Conservation (phyloP, 1,140 invertebrate genomes). For the Penaeus indicus region DNA sequence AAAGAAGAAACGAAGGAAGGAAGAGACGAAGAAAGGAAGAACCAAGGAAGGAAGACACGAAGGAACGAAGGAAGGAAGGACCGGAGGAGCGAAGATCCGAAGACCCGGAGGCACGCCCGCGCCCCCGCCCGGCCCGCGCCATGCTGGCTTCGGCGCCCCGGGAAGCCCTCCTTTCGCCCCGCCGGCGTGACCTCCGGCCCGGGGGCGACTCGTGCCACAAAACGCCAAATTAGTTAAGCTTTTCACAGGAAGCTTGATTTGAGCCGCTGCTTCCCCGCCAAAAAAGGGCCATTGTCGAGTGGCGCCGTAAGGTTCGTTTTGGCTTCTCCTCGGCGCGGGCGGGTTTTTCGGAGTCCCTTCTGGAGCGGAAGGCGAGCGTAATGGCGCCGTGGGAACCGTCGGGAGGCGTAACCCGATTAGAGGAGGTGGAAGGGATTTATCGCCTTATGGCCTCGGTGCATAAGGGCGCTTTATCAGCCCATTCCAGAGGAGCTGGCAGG, state of each 20-base stretch:
- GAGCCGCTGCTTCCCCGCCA: neutral
- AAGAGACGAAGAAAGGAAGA: too few relatives aligned
- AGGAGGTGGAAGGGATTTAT: neutral
- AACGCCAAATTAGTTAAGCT: conserved; percentile 56
- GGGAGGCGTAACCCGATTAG: neutral
- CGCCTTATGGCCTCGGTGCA: neutral
- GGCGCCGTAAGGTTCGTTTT: conserved; percentile 18
- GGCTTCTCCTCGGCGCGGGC: neutral
- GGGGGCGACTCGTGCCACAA: conserved; percentile 51
- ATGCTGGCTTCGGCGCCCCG: neutral
- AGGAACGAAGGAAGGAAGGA: too few relatives aligned
- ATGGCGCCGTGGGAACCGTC: conserved; percentile 18
- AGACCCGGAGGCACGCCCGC: too few relatives aligned
- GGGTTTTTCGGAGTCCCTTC: conserved; percentile 38
- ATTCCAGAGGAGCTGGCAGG: too few relatives aligned
- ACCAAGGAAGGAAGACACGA: too few relatives aligned
- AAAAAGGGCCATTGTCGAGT: conserved; percentile 15
- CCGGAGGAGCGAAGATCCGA: too few relatives aligned
- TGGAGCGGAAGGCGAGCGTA: conserved; percentile 15
- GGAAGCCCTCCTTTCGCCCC: neutral
- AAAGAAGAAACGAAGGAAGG: too few relatives aligned
- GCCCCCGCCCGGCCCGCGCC: neutral
- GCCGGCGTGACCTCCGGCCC: conserved; percentile 54
- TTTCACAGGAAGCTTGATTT: conserved; percentile 56
- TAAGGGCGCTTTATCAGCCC: neutral